Base-by-base conservation (phyloP, 64 coral and sea anemone genomes). In the Stichodactyla helianthus region DNA sequence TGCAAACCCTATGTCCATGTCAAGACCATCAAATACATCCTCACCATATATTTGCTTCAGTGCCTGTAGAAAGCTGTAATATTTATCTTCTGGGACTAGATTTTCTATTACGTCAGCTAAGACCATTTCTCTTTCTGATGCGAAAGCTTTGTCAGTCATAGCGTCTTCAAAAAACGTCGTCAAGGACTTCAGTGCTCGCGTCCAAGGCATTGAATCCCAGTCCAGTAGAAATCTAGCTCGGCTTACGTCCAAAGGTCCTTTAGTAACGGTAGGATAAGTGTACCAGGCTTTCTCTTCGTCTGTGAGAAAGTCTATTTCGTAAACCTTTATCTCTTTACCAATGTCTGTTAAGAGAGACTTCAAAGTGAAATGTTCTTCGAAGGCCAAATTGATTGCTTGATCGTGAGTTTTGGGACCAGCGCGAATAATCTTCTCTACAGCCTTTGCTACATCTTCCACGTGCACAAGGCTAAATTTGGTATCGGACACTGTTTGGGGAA, bases 241-340 rank as follows among this genome's bases (percentile, higher is more conserved):
- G 20, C 61, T 85, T 2, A 88, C 95, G 83, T 99, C 93, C 13
- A 99, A 70, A 7, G 97, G 88, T 61, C 97, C 97, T 89, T 93
- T 90, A 8, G 93, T 86, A 55, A 90, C 93, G 5, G 97, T 94
- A 1, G 97, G 97, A 79, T 95, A 95, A 19, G 93, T 85, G 44
- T 99, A 95, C 97, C 97, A 99, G 25, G 97, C 91, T 26, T 76
- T 77, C 0, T 99, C 88, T 25, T 99, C 86, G 52, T 99, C 88
- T 23, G 94, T 93, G 17, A 96, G 54, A 59, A 89, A 96, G 27
- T 92, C 64, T 17, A 96, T 63, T 19, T 90, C 15, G 11, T 89
- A 82, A 71, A 96, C 59, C 9, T 77, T 77, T 44, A 93, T 28
- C 16, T 96, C 60, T 50, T 82, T 86, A 15, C 93, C 93, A 58